Conservation (phyloP, 2,797 vertebrate genomes). For the Lagodon rhomboides region DNA sequence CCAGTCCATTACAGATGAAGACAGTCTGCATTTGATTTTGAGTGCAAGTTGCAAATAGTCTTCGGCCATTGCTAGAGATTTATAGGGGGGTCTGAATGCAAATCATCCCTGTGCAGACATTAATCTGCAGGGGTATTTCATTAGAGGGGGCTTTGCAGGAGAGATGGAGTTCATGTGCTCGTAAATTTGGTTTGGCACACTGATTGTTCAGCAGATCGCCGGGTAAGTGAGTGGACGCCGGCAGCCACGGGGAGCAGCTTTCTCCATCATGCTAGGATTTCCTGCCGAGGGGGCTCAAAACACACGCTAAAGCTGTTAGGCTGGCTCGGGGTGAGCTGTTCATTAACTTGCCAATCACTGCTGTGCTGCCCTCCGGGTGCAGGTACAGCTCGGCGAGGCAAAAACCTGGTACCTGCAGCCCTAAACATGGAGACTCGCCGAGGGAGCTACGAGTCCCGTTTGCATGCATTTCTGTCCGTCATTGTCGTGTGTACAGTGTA, state of each 20-base stretch:
- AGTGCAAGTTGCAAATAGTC: constrained; percentile 69
- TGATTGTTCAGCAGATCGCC: constrained; percentile 84
- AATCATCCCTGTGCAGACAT: constrained; percentile 80
- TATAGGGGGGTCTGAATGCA: constrained; percentile 77
- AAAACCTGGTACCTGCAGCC: too few species aligned
- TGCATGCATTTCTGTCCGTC: too few species aligned
- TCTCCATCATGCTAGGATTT: constrained; percentile 72
- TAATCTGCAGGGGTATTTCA: constrained; percentile 82
- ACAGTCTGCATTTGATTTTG: constrained; percentile 60
- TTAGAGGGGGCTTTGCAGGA: constrained; percentile 73
- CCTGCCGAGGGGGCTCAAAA: constrained; percentile 60
- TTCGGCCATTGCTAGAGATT: constrained; percentile 73
- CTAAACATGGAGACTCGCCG: too few species aligned
- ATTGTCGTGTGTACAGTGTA: too few species aligned
- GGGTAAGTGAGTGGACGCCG: constrained; percentile 72
- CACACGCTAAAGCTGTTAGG: constrained; percentile 67
- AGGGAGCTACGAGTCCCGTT: too few species aligned
- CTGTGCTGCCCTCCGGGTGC: too few species aligned
- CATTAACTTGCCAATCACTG: constrained; percentile 68
- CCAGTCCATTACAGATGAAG: constrained; percentile 44
- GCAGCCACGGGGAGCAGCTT: constrained; percentile 67
- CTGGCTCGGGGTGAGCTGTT: constrained; percentile 63
- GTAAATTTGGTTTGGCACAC: constrained; percentile 79
- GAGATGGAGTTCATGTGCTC: constrained; percentile 68
- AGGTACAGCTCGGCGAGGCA: too few species aligned